Conservation (phyloP, 2,888 invertebrate species). For the Erebia aethiops region DNA sequence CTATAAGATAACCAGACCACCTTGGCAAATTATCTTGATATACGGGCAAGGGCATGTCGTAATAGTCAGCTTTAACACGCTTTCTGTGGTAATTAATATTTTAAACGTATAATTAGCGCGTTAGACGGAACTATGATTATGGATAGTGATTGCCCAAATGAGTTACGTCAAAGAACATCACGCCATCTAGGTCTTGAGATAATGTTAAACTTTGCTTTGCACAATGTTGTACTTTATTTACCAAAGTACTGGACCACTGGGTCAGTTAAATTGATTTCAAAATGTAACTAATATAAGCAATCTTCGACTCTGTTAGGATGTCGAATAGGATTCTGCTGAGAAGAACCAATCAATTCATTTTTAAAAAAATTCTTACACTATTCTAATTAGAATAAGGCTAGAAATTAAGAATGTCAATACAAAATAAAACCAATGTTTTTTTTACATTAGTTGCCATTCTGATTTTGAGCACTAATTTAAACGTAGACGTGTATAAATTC, state of each 20-base stretch:
- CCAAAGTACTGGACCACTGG: background rate
- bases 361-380: too few relatives aligned
- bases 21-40: constrained; percentile 14
- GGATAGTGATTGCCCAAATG: constrained; percentile 32
- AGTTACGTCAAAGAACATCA: constrained; percentile 12
- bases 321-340: too few relatives aligned
- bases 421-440: too few relatives aligned
- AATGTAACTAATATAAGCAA: too few relatives aligned
- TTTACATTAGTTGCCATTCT: too few relatives aligned
- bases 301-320: too few relatives aligned
- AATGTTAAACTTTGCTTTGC: background rate
- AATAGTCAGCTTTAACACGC: constrained; percentile 36
- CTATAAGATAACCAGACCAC: background rate
- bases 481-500: too few relatives aligned
- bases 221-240: background rate
- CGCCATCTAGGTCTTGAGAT: background rate
- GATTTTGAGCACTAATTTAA: too few relatives aligned
- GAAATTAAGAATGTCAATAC: too few relatives aligned
- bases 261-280: background rate
- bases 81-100: constrained; percentile 34
- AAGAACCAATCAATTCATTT: too few relatives aligned
- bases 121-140: constrained; percentile 31
- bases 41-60: constrained; percentile 33
- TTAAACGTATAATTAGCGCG: constrained; percentile 36
- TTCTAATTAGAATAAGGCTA: too few relatives aligned